Base-by-base conservation (phyloP, 92 coral and sea anemone genomes). In the Zoanthus sansibaricus region DNA sequence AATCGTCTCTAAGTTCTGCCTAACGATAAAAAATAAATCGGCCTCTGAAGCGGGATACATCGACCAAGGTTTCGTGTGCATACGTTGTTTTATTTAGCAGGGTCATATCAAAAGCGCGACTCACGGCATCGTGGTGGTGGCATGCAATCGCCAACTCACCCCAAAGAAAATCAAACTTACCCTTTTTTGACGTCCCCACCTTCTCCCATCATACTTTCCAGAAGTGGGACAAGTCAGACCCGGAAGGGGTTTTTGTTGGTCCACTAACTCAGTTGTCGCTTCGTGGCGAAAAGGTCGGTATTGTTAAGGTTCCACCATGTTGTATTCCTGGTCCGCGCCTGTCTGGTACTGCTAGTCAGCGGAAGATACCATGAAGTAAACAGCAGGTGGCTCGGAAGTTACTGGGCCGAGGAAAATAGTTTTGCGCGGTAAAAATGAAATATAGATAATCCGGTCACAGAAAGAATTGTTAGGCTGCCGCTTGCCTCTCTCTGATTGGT, bases 301-400 rank as follows among this genome's bases (percentile, higher is more conserved):
- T 78, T 94, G 94, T 93, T 91, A 82, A 87, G 88, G 79, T 89
- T 93, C 94, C 94, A 94, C 98, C 95, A 93, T 91, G 92, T 89
- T 88, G 87, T 86, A 95, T 93, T 94, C 94, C 98, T 95, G 94
- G 98, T 93, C 95, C 95, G 93, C 90, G 93, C 96, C 75, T 89
- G 86, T 87, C 93, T 91, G 93, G 93, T 87, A 88, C 91, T 83
- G 93, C 98, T 94, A 94, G 98, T 94, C 98, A 94, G 98, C 98
- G 98, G 98, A 89, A 62, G 61, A 88, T 76, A 74, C 94, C 94
- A 87, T 88, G 86, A 79, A 84, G 59, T 71, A 72, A 76, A 80
- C 85, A 62, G 59, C 75, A 46, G 75, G 75, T 80, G 75, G 75
- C 14, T 66, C 64, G 9, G 3, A 7, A 71, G 73, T 45, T 74